phyloP scores from a whole-genome alignment of 2,113 vertebrate species.

The Dissostichus mawsoni region DNA sequence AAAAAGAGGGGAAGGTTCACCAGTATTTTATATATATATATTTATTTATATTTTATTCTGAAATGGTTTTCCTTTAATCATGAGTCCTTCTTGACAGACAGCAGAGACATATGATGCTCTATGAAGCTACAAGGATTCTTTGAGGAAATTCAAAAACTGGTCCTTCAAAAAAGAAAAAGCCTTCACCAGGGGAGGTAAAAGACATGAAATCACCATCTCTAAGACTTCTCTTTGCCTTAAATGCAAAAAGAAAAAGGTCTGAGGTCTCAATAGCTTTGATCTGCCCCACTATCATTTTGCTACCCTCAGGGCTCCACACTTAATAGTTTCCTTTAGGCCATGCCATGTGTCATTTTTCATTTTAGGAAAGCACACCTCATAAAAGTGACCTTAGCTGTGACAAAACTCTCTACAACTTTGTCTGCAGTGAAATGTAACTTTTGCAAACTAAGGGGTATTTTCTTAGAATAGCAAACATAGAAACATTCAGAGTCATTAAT shows the following conservation, averaged over 20 bases:
- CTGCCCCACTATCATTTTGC: background rate
- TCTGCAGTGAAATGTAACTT: background rate
- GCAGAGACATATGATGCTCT: background rate
- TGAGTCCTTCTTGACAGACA: conserved; percentile 13
- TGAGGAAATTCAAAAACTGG: conserved; percentile 14
- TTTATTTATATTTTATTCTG: background rate
- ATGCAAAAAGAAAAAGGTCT: conserved; percentile 14
- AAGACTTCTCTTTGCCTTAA: conserved; percentile 14
- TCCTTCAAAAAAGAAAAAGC: conserved; percentile 4
- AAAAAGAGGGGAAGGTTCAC: background rate
- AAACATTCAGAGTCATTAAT: background rate
- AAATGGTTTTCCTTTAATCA: conserved; percentile 5
- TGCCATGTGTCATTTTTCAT: conserved; percentile 27
- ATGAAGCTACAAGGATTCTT: background rate
- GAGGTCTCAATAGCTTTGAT: conserved; percentile 24
- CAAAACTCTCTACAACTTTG: background rate
- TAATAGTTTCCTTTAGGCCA: conserved; percentile 8
- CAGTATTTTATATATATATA: background rate
- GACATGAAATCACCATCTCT: conserved; percentile 18
- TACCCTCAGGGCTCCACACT: conserved; percentile 14
- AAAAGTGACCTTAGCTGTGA: background rate
- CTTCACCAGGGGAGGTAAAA: conserved; percentile 14
- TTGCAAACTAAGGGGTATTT: background rate
- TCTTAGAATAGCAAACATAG: background rate
- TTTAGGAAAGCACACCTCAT: background rate